Percentiles rank a stretch among this genome's conserved stretches.
Conservation (phyloP, 2,888 invertebrate genomes). For the Cataglyphis cursor region DNA sequence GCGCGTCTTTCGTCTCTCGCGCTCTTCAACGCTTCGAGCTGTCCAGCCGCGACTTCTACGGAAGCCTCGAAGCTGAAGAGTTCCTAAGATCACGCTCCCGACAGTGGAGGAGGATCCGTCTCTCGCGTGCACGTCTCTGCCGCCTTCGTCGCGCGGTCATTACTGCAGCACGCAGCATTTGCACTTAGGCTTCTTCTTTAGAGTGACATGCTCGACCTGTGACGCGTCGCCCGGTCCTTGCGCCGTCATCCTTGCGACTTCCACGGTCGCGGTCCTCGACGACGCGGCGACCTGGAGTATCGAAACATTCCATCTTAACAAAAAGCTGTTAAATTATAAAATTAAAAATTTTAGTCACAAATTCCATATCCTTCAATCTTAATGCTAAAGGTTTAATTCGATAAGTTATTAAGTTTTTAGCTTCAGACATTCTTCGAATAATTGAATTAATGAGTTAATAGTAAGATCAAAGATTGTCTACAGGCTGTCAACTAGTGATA, state of each 20-base stretch:
- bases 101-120: constrained; percentile 40
- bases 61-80: constrained; percentile 27
- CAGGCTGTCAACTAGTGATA: not conserved
- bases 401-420: not conserved
- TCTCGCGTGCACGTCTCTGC: constrained; percentile 40
- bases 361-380: not conserved
- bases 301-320: constrained; percentile 1
- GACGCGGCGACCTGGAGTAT: constrained; percentile 79
- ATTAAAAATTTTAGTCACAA: not conserved
- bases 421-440: not conserved
- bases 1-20: not conserved
- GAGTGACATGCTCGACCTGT: constrained; percentile 96
- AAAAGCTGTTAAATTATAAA: not conserved
- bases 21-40: constrained; percentile 1
- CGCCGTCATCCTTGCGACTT: constrained; percentile 91
- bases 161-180: constrained; percentile 98
- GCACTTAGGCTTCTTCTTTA: constrained; percentile 98
- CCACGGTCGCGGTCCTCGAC: constrained; percentile 88
- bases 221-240: constrained; percentile 91
- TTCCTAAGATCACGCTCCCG: constrained; percentile 10
- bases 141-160: constrained; percentile 76
- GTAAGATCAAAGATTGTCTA: not conserved
- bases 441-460: constrained; percentile 4
- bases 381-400: not conserved
- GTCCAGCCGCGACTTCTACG: constrained; percentile 27